Base-by-base conservation (phyloP, 2,888 invertebrate genomes). In the Limulus polyphemus region DNA sequence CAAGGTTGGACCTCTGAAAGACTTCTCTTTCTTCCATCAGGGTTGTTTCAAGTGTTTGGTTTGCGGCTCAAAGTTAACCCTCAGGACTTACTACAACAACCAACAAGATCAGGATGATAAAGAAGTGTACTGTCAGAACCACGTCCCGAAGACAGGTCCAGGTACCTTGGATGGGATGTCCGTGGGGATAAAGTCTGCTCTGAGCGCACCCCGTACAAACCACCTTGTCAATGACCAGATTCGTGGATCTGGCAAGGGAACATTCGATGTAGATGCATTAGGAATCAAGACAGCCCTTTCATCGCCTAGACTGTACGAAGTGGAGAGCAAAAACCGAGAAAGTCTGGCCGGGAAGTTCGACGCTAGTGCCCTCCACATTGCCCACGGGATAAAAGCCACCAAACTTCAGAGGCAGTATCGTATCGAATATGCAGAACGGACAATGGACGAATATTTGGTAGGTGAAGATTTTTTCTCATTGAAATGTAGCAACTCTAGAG, bases 21-120 rank as follows among this genome's bases (percentile, higher is more conserved):
- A 94, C 78, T 90, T 94, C 76, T 90, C 92, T 59, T 91, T 95
- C 79, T 97, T 92, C 78, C 97, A 97, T 77, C 90, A 92, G 74
- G 90, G 92, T n/a, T 97, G 97, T 78, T 97, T 97, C 80, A 93
- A 94, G 79, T 97, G 97, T 77, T 85, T 87, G 59, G 85, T 87
- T 59, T 97, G 97, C 78, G 91, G 93, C 67, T 91, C 91, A 67
- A 92, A 94, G 75, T 80, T 95, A 71, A 93, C 93, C 60, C 81
- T 93, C 62, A 92, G 93, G 80, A 94, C 93, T 55, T 95, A 93
- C 78, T 92, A 88, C 81, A 92, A 93, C 79, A 93, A 92, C 78
- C 93, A 94, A 77, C 90, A 92, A 75, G 85, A 87, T 77, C 90
- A 90, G 68, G 90, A 91, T 74, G 93, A 94, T 79, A 92, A 92